phyloP scores from a whole-genome alignment of 2,797 vertebrate species.

The Ctenopoma multispine region DNA sequence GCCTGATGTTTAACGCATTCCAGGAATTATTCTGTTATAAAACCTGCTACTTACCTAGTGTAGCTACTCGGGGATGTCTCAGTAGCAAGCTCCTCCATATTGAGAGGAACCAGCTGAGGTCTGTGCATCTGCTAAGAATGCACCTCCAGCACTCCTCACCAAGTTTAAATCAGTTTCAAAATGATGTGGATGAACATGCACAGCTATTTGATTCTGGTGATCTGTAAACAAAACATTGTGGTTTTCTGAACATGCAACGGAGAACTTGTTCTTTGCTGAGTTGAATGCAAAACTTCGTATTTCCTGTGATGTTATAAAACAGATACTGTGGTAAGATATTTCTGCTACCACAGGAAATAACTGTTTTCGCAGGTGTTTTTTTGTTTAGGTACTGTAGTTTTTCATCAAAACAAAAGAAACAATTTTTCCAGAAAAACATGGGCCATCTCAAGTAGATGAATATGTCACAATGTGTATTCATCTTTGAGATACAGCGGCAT shows the following conservation, averaged over 20 bases:
- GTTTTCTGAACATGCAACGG: not conserved
- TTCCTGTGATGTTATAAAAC: not conserved
- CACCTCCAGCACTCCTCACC: not conserved
- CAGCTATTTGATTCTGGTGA: not conserved
- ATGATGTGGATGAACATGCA: not conserved
- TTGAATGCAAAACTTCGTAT: not conserved
- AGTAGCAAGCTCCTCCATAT: not conserved
- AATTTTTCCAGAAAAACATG: not conserved
- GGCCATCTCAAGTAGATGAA: not conserved
- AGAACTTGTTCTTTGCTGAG: not conserved
- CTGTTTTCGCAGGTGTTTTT: not conserved
- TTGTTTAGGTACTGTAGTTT: not conserved
- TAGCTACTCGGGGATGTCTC: not conserved
- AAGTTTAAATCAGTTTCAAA: not conserved
- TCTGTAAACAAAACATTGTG: not conserved
- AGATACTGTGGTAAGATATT: too few relatives aligned
- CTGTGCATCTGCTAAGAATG: not conserved
- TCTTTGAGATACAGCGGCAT: not conserved
- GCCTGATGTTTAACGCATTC: not conserved
- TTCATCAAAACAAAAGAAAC: too few relatives aligned
- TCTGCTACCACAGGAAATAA: not conserved
- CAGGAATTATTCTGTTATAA: not conserved
- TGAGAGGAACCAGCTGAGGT: not conserved
- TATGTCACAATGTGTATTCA: not conserved
- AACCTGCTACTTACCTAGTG: constrained; percentile 13